A percentile compares a stretch with the other conserved stretches of the same genome.
Conservation (phyloP, 2,888 invertebrate species). For the Archips xylosteana region DNA sequence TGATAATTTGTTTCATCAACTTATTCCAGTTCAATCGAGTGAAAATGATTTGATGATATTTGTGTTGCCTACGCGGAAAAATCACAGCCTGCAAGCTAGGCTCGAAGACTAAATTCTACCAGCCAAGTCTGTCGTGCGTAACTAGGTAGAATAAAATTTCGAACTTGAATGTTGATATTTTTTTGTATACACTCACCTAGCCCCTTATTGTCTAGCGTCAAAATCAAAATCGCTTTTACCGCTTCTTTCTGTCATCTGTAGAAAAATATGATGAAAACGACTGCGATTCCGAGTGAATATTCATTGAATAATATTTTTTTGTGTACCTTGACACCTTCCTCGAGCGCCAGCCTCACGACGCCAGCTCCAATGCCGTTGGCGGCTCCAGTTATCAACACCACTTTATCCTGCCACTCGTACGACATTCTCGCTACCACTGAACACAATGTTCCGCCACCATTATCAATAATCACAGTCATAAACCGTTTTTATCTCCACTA, state of each 20-base stretch:
- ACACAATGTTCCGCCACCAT: background rate
- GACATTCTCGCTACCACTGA: conserved; percentile 35
- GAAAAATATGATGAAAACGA: too few relatives aligned
- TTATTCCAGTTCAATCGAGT: background rate
- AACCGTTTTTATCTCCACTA: background rate
- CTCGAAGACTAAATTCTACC: too few relatives aligned
- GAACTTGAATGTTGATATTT: too few relatives aligned
- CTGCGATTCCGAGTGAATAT: background rate
- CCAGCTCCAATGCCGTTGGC: conserved; percentile 50
- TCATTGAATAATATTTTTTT: background rate
- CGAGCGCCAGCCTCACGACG: conserved; percentile 43
- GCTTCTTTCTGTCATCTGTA: too few relatives aligned
- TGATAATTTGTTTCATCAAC: background rate
- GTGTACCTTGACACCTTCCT: conserved; percentile 32
- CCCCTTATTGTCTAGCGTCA: too few relatives aligned
- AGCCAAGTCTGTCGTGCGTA: too few relatives aligned
- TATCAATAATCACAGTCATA: background rate
- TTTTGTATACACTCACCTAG: too few relatives aligned
- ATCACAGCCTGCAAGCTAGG: too few relatives aligned
- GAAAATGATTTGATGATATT: too few relatives aligned
- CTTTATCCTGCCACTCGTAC: conserved; percentile 47
- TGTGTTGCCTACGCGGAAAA: too few relatives aligned
- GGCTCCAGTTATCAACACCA: conserved; percentile 51
- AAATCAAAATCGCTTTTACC: too few relatives aligned
- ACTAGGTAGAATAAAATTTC: too few relatives aligned